Evolutionary conservation across 2,113 vertebrate genomes (phyloP).

Genomic region (Corythoichthys intestinalis): DNA sequence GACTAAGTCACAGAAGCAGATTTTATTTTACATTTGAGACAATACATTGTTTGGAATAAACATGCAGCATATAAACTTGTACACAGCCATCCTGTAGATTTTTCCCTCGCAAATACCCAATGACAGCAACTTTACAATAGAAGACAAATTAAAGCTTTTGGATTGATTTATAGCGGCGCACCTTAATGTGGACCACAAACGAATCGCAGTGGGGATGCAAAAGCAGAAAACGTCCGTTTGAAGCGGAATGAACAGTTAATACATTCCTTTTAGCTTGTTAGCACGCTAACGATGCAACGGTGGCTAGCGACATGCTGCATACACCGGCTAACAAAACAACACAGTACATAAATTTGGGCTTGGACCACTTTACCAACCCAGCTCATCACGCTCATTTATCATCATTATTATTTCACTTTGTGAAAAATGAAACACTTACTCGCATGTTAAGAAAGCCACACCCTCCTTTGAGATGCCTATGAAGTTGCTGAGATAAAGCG

Average conservation of each 20-base stretch:
- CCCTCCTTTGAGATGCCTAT: slow-evolving; percentile 27
- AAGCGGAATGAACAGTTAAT: background rate
- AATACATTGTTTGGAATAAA: background rate
- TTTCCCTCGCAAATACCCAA: slow-evolving; percentile 5
- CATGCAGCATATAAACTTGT: slow-evolving; percentile 10
- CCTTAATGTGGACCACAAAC: background rate
- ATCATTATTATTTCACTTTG: background rate
- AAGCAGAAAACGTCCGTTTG: background rate
- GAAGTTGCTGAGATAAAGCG: background rate
- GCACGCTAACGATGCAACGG: slow-evolving; percentile 35
- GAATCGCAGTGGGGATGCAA: background rate
- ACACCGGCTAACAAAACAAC: background rate
- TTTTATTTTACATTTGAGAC: background rate
- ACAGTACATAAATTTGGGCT: background rate
- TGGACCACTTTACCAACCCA: background rate
- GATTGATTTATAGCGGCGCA: background rate
- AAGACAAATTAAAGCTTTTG: background rate
- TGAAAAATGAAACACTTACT: background rate
- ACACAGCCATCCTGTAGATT: slow-evolving; percentile 36
- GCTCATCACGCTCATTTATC: background rate
- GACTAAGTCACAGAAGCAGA: slow-evolving; percentile 14
- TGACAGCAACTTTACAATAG: background rate
- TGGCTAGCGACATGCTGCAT: slow-evolving; percentile 19
- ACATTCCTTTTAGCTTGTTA: slow-evolving; percentile 33
- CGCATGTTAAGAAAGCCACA: slow-evolving; percentile 46